Base-by-base conservation (phyloP, 2,888 invertebrate species). In the Tenthredo amoena region DNA sequence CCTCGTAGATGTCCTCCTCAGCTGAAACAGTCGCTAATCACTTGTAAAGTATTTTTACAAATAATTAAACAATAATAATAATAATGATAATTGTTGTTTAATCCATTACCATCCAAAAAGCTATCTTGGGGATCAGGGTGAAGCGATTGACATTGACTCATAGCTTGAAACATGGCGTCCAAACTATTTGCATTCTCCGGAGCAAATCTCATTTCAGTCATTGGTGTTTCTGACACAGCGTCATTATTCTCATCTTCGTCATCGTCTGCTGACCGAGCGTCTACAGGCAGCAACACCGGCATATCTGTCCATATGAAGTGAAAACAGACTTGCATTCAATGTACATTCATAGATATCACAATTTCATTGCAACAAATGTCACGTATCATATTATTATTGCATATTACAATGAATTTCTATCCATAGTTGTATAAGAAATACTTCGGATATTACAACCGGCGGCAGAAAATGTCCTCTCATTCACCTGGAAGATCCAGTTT, bases 81-180 rank as follows among this genome's bases (percentile, higher is more conserved):
- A 58, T 58, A n/a, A n/a, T 58, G n/a, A 62, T 26, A 21, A 26
- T 62, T 26, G 10, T 62, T 12, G 72, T n/a, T 21, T 4, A 72
- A 21, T 72, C 21, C 89, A 86, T 89, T 91, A 94, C 94, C 94
- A 87, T 94, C 94, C 26, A 94, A 94, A 87, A 94, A 92, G 87
- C 94, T 95, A 84, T 97, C 96, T 71, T 95, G 94, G 15, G 96
- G 96, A 93, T 97, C 97, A 3, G 97, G 98, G 94, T 98, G 97
- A 86, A 98, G 94, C 21, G 96, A 95, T 93, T 98, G 97, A 90
- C 98, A 97, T 71, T 96, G 95, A 87, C 95, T 96, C 95, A 98
- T 96, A 9, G 97, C 96, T 90, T 96, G 95, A 92, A 96, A 98
- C 94, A 98, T 96, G 15, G 94, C 93, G 86, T 96, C 95, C 88